Percentiles rank a stretch among this genome's conserved stretches.
Evolutionary conservation across 2,113 vertebrate species (phyloP).

Genomic region (Periophthalmodon schlosseri): DNA sequence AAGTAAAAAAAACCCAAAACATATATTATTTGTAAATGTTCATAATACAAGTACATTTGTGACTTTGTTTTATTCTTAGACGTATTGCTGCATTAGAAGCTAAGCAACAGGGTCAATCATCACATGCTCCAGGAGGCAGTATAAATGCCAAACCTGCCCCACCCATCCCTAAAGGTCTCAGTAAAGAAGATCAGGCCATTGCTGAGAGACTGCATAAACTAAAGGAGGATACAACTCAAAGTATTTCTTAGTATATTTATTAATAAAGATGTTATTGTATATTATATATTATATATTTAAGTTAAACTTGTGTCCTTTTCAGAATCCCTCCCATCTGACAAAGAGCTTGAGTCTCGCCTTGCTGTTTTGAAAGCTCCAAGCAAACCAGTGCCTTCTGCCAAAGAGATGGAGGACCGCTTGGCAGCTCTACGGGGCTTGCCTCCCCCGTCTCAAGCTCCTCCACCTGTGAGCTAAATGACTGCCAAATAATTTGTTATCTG

Average conservation of each 20-base stretch:
- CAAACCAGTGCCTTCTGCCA: conserved; percentile 78
- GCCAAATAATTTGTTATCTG: background rate
- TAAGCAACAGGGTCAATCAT: conserved; percentile 77
- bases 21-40: background rate
- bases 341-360: conserved; percentile 89
- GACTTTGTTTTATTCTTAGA: conserved; percentile 70
- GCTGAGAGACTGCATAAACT: conserved; percentile 89
- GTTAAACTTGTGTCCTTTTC: conserved; percentile 18
- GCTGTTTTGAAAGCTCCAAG: conserved; percentile 82
- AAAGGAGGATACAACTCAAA: conserved; percentile 85
- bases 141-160: conserved; percentile 39
- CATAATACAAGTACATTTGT: background rate
- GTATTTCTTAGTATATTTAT: conserved; percentile 62
- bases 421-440: conserved; percentile 82
- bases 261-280: conserved; percentile 24
- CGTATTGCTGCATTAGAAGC: conserved; percentile 89
- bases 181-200: conserved; percentile 86
- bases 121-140: conserved; percentile 51
- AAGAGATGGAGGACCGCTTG: conserved; percentile 88
- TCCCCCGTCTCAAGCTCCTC: conserved; percentile 75
- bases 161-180: conserved; percentile 70
- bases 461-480: conserved; percentile 78
- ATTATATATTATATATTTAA: background rate
- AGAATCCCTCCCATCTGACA: conserved; percentile 86
- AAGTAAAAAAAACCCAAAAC: conserved; percentile 34